Conservation (phyloP, 2,113 vertebrate genomes). For the Brachypodius melanocephalos region DNA sequence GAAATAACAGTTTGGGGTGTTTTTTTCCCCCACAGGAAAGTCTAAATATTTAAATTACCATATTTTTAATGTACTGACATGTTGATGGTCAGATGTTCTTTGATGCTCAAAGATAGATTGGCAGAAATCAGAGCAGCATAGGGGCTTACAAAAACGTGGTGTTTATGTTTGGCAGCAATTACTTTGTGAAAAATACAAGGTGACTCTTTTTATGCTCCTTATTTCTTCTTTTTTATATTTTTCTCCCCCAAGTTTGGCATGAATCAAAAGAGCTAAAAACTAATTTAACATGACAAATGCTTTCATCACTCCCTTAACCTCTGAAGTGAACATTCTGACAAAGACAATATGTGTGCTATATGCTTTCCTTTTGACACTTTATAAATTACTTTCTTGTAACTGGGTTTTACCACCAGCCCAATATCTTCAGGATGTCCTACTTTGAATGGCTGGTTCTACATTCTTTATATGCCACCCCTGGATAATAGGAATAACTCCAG, state of each 20-base stretch:
- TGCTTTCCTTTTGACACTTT: slow-evolving; percentile 32
- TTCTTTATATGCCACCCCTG: background rate
- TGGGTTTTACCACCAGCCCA: background rate
- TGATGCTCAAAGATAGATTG: slow-evolving; percentile 66
- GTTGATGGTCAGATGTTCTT: slow-evolving; percentile 72
- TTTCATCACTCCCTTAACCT: slow-evolving; percentile 44
- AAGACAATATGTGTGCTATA: background rate
- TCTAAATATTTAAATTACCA: slow-evolving; percentile 68
- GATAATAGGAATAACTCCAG: background rate
- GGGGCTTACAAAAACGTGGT: slow-evolving; percentile 58
- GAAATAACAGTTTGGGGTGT: slow-evolving; percentile 46
- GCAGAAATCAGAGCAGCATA: slow-evolving; percentile 63
- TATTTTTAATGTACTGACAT: slow-evolving; percentile 71
- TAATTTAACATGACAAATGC: slow-evolving; percentile 70
- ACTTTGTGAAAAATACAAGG: slow-evolving; percentile 67
- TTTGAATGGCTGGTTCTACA: background rate
- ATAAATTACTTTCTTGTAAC: slow-evolving; percentile 17
- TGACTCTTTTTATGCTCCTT: slow-evolving; percentile 49
- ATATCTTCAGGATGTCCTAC: slow-evolving; percentile 10
- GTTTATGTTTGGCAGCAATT: slow-evolving; percentile 71
- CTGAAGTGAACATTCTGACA: slow-evolving; percentile 15
- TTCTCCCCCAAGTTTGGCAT: slow-evolving; percentile 53
- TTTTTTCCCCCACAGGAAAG: background rate
- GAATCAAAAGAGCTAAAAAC: slow-evolving; percentile 67
- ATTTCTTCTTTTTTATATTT: slow-evolving; percentile 8